Evolutionary conservation across 92 coral and sea anemone species (phyloP).

Genomic region (Palythoa heliodiscus): DNA sequence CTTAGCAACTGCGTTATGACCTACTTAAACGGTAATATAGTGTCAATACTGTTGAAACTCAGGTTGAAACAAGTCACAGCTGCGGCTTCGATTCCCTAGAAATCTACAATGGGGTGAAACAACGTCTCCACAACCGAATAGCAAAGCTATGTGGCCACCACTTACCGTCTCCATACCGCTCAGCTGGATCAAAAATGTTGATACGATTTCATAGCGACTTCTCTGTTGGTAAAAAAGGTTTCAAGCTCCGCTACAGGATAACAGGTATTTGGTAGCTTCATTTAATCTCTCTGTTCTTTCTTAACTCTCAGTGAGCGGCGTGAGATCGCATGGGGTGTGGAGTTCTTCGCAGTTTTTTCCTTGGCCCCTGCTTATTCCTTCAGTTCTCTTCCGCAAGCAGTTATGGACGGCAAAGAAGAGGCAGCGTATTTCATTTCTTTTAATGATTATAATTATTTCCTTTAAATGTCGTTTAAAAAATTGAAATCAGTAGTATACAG

Average conservation of each 20-base stretch:
- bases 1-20: no score
- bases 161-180: slow-evolving; percentile 52
- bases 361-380: neutral
- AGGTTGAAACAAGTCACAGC: slow-evolving; percentile 78
- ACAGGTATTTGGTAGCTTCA: slow-evolving; percentile 58
- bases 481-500: no score
- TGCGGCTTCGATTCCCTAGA: slow-evolving; percentile 89
- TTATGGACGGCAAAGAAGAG: no score
- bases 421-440: no score
- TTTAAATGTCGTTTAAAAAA: no score
- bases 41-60: neutral
- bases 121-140: slow-evolving; percentile 50
- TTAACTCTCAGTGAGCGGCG: neutral
- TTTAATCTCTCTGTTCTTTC: neutral
- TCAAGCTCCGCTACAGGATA: slow-evolving; percentile 67
- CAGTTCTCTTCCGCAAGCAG: neutral
- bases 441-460: no score
- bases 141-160: slow-evolving; percentile 81
- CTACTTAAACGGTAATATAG: neutral
- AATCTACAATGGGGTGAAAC: slow-evolving; percentile 76
- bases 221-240: slow-evolving; percentile 78
- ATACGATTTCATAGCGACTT: slow-evolving; percentile 87
- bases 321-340: neutral
- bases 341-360: neutral
- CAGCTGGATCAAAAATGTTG: slow-evolving; percentile 69